Percentiles rank a stretch among this genome's conserved stretches.
These are phyloP conservation scores for Butorides virescens DNA, from an alignment of 2,113 vertebrate species.

Conservation along the genomic window DNA sequence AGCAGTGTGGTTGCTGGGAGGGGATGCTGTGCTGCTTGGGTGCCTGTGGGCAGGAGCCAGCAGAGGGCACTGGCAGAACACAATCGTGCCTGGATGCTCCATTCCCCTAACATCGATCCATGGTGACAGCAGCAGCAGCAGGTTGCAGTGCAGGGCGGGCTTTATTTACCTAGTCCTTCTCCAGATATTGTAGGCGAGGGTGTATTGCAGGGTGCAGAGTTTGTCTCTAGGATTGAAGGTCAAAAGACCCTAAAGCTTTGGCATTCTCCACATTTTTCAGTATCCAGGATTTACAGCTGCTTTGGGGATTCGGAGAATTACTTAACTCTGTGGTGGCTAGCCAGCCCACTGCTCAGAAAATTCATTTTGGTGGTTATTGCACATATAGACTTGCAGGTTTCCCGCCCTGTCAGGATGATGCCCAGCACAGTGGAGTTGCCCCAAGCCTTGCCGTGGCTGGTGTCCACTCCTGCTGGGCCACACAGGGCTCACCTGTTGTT, in stretches of 20 bases:
- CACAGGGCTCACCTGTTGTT: background rate
- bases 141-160: rapidly evolving
- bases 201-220: background rate
- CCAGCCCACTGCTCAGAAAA: background rate
- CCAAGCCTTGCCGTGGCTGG: background rate
- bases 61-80: slow-evolving; percentile 17
- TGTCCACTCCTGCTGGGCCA: background rate
- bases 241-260: background rate
- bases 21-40: background rate
- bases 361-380: background rate
- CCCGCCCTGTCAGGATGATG: background rate
- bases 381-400: background rate
- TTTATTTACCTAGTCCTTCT: background rate
- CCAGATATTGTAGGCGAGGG: background rate
- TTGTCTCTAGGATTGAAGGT: background rate
- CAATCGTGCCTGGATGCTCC: rapidly evolving
- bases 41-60: background rate
- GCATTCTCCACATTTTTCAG: background rate
- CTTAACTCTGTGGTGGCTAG: background rate
- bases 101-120: rapidly evolving
- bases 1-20: rapidly evolving
- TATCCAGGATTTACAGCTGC: background rate
- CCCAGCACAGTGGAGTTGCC: background rate
- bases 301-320: background rate
- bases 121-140: background rate